Evolutionary conservation across 2,797 vertebrate genomes (phyloP).

Genomic region (Pangasius djambal): DNA sequence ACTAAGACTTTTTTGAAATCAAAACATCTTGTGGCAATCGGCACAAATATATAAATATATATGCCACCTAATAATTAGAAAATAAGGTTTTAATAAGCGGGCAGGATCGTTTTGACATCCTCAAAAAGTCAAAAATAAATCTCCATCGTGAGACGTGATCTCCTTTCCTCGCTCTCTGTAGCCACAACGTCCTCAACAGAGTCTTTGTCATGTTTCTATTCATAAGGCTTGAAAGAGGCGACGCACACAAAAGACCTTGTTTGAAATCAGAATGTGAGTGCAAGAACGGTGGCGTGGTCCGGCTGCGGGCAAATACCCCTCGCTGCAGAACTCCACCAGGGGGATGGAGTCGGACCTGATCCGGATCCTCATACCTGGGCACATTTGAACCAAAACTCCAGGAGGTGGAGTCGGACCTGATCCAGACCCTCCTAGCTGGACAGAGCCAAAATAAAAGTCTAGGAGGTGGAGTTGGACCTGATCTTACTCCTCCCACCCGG

Average conservation of each 20-base stretch:
- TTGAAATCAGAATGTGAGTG: background rate
- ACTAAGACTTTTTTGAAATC: slow-evolving; percentile 37
- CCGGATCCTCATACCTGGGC: background rate
- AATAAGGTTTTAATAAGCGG: slow-evolving; percentile 31
- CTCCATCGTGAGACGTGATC: background rate
- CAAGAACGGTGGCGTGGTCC: background rate
- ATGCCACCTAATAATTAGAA: slow-evolving; percentile 18
- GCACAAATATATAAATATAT: slow-evolving; percentile 29
- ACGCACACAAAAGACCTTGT: background rate
- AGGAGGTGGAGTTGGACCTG: background rate
- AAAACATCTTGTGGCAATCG: slow-evolving; percentile 9
- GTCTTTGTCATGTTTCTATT: slow-evolving; percentile 14
- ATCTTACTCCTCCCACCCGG: background rate
- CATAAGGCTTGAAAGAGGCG: slow-evolving; percentile 28
- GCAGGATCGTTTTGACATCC: slow-evolving; percentile 12
- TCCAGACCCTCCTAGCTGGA: no score
- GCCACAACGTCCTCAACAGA: slow-evolving; percentile 1
- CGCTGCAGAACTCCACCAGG: background rate
- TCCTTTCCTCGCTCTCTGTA: background rate
- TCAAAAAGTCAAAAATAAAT: slow-evolving; percentile 22
- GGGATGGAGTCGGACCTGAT: background rate
- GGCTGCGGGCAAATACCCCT: background rate
- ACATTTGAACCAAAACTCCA: no score
- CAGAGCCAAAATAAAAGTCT: background rate
- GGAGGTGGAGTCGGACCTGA: background rate